phyloP scores from a whole-genome alignment of 2,113 vertebrate species.

The Triplophysa rosa region DNA sequence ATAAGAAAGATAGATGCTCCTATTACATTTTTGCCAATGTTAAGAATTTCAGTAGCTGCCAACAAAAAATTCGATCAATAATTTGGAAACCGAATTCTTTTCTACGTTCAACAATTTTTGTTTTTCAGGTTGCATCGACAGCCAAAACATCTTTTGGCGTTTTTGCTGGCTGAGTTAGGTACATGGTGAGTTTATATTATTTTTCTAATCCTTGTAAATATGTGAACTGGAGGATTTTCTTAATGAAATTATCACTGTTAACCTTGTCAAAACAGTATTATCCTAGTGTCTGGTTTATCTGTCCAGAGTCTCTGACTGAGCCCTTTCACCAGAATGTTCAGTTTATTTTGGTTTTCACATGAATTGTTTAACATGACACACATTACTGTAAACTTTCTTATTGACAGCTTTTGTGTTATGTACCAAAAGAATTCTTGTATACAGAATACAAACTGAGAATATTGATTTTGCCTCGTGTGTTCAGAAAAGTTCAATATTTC shows the following conservation, averaged over 20 bases:
- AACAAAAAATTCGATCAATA: not conserved
- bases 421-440: not conserved
- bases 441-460: not conserved
- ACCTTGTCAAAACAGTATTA: not conserved
- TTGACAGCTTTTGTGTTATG: too few species aligned
- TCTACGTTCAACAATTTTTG: not conserved
- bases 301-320: not conserved
- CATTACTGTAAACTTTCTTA: too few species aligned
- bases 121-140: constrained; percentile 93
- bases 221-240: not conserved
- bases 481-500: not conserved
- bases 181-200: constrained; percentile 81
- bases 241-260: not conserved
- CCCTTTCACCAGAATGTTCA: not conserved
- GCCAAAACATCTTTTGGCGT: constrained; percentile 98
- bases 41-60: not conserved
- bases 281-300: not conserved
- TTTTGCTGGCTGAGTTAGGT: constrained; percentile 97
- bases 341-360: not conserved
- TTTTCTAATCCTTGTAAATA: not conserved
- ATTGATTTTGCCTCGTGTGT: not conserved
- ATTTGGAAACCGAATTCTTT: not conserved
- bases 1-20: too few species aligned
- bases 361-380: not conserved
- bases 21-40: not conserved